Evolutionary conservation across 2,888 invertebrate genomes (phyloP).

Genomic region (Leptinotarsa tumamoca): DNA sequence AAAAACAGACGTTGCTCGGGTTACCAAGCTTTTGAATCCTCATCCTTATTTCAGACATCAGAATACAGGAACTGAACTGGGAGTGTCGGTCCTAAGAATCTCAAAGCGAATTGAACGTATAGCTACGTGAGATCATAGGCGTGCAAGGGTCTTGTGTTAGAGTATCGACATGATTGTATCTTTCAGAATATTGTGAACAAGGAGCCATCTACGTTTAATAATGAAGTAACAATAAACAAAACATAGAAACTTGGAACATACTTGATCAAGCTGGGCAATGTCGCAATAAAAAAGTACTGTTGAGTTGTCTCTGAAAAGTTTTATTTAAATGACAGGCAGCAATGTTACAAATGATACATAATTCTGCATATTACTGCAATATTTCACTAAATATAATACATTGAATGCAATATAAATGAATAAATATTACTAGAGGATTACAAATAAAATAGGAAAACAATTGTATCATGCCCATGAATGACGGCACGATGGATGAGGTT

Average conservation of each 20-base stretch:
- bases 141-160: neutral
- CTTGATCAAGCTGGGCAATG: too few relatives aligned
- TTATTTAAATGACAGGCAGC: neutral
- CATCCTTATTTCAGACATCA: conserved; percentile 1
- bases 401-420: neutral
- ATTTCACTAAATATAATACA: too few relatives aligned
- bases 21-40: conserved; percentile 47
- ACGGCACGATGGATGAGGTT: neutral
- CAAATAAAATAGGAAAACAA: neutral
- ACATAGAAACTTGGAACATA: too few relatives aligned
- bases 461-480: neutral
- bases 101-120: conserved; percentile 3
- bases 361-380: conserved; percentile 4
- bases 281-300: too few relatives aligned
- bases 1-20: conserved; percentile 49
- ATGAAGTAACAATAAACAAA: too few relatives aligned
- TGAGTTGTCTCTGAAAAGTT: neutral
- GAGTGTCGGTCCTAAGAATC: conserved; percentile 2
- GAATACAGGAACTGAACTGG: conserved; percentile 5
- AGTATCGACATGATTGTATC: too few relatives aligned
- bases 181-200: too few relatives aligned
- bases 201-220: too few relatives aligned
- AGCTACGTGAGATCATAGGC: neutral
- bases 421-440: conserved; percentile 15
- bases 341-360: conserved; percentile 3